Evolutionary conservation across 2,113 vertebrate species (phyloP), one percentile per base, ranked within the genome.

Genomic region (Corapipo altera): DNA sequence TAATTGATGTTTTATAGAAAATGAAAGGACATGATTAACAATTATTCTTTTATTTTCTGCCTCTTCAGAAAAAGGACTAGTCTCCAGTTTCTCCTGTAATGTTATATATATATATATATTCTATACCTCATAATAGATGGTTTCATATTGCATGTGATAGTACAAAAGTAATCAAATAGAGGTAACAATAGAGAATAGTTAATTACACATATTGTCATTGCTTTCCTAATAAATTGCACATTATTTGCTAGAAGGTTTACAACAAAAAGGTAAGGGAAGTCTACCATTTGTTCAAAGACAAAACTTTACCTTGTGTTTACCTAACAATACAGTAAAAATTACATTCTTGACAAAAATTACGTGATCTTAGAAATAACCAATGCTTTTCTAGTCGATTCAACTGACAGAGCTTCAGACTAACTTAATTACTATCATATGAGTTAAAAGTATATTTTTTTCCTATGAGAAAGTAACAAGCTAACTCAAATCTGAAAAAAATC

Each of bases 1-100:
- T 96, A 97, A 98, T 93, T 97, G 97, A 96, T 97, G 91, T 97
- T 97, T 98, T 97, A 95, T 94, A 93, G 96, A 91, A 96, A 77
- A 91, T 96, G 91, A 97, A 98, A 96, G 91, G 97, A 97, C 91
- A 84, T 17, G 91, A 95, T 96, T 97, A 96, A 97, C 96, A 97
- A 98, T 97, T 96, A 97, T 91, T 96, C 95, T 95, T 97, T 97
- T 95, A 96, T 97, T 98, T 97, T 51, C 81, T 82, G 95, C 77
- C 93, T 97, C 95, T 92, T 97, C 92, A 93, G 94, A 89, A 95
- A 97, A 96, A 94, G 69, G 88, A 93, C 64, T 66, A 78, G 86
- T 85, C 83, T 95, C 91, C 77, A 87, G 81, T 96, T 97, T 95
- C 81, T 94, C 75, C 79, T 76, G 91, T 73, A 92, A 96, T 94